Evolutionary conservation across 2,797 vertebrate species (phyloP), one percentile per base, ranked within the genome.

Genomic region (Acanthis flammea): DNA sequence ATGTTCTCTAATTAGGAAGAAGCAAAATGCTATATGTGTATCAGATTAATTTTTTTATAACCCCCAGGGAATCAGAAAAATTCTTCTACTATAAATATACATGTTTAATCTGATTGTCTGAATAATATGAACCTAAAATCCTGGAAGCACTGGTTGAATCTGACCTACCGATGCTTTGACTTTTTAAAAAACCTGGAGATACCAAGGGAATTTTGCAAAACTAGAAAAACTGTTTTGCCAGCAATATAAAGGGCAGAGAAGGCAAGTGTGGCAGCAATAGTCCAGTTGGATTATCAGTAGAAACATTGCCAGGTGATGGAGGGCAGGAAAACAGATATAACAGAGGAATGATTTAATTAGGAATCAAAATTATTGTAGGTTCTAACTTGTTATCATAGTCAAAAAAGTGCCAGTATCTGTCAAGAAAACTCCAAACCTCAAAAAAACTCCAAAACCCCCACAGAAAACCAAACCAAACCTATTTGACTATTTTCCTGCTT

Each of bases 281-380:
- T 33, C 12, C 11, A 50, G 11, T 10, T 66, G 8, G 19, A 71
- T 73, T 80, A 58, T 42, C 10, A 50, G 4, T 45, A 61, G n/a
- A 74, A 90, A 61, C 7, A 15, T 6, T 75, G 5, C 1, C 2
- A 7, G 3, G 12, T 1, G 0, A 1, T 1, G 22, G 1, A 4
- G 6, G 17, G 17, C 9, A 73, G 10, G 5, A 61, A 78, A 74
- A 57, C 6, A 50, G 22, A 45, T 16, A 27, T 35, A 60, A 47
- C 3, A 86, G 14, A 78, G 6, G 19, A 70, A 12, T 28, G 3
- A 74, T 89, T 58, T 62, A 81, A n/a, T 39, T 78, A 78, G 15
- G 4, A 45, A 81, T 54, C 9, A 77, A 61, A 83, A 39, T 45
- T 54, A 42, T 16, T 44, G 0, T n/a, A 74, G 50, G 1, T 62